Conservation (phyloP, 1,140 invertebrate species). For the roundworm (Caenorhabditis elegans) region DNA sequence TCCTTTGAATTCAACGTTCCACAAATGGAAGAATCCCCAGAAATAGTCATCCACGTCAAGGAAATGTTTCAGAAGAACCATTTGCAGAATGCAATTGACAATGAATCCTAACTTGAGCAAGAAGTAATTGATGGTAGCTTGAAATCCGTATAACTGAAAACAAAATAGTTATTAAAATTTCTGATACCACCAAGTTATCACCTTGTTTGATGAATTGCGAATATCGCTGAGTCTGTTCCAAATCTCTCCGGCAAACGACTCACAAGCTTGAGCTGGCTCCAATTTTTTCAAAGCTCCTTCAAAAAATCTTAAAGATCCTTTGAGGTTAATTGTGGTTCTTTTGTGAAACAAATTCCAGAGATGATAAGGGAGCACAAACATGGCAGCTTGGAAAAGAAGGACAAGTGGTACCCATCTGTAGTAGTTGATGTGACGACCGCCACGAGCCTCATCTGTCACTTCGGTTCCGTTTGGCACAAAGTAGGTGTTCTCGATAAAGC, state of each 20-base stretch:
- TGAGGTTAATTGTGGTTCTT: slow-evolving; percentile 35
- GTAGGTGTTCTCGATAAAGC: slow-evolving; percentile 55
- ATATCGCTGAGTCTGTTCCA: slow-evolving; percentile 1
- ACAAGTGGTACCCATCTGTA: slow-evolving; percentile 48
- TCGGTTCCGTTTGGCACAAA: slow-evolving; percentile 38
- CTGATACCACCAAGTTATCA: neutral
- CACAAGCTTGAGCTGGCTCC: neutral
- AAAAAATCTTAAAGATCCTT: slow-evolving; percentile 39
- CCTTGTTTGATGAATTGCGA: slow-evolving; percentile 31
- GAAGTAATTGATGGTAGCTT: slow-evolving; percentile 49
- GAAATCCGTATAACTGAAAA: neutral
- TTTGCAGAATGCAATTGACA: slow-evolving; percentile 43
- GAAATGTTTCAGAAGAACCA: slow-evolving; percentile 43
- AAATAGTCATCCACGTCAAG: slow-evolving; percentile 39
- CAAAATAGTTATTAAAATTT: neutral
- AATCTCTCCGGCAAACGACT: neutral
- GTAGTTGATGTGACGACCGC: slow-evolving; percentile 33
- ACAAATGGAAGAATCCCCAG: slow-evolving; percentile 41
- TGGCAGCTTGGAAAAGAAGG: slow-evolving; percentile 38
- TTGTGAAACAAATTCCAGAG: slow-evolving; percentile 58
- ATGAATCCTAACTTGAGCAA: slow-evolving; percentile 48
- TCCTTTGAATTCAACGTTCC: slow-evolving; percentile 38
- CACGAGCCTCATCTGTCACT: neutral
- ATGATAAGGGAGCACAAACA: slow-evolving; percentile 41
- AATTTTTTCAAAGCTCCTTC: slow-evolving; percentile 40